Evolutionary conservation across 2,113 vertebrate species (phyloP).

Genomic region (Crypturellus undulatus): DNA sequence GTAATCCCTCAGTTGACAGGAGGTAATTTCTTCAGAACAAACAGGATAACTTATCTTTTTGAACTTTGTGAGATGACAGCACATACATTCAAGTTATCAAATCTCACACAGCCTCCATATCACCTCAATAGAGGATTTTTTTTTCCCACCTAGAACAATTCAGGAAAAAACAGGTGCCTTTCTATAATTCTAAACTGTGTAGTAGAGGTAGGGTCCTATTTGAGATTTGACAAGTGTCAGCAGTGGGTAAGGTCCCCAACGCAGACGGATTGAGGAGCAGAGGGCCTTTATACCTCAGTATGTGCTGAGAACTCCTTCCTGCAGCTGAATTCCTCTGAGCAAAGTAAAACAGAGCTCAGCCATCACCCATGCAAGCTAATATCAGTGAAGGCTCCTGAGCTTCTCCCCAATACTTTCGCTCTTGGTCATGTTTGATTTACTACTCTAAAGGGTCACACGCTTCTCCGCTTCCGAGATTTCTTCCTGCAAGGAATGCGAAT

Average conservation of each 20-base stretch:
- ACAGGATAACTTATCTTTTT: not conserved
- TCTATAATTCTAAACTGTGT: not conserved
- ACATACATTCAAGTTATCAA: not conserved
- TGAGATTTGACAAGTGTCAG: not conserved
- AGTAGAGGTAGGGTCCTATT: not conserved
- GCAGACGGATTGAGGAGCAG: not conserved
- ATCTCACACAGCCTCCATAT: not conserved
- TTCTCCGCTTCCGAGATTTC: not conserved
- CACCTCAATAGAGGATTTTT: not conserved
- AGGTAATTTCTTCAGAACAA: not conserved
- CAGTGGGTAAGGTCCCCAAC: not conserved
- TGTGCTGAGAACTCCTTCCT: not conserved
- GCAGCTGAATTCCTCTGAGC: not conserved
- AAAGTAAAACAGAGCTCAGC: not conserved
- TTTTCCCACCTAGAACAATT: not conserved
- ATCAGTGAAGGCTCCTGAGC: not conserved
- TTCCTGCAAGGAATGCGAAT: slow-evolving; percentile 33
- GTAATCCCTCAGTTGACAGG: not conserved
- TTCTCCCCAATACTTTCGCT: not conserved
- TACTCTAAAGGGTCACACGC: not conserved
- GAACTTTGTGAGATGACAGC: not conserved
- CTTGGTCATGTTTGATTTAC: not conserved
- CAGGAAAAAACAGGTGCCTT: not conserved
- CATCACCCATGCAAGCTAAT: not conserved
- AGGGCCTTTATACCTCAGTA: not conserved